These are phyloP conservation scores for Adelognathus sp. DNA, from an alignment of 2,888 invertebrate species.

Conservation along the genomic window DNA sequence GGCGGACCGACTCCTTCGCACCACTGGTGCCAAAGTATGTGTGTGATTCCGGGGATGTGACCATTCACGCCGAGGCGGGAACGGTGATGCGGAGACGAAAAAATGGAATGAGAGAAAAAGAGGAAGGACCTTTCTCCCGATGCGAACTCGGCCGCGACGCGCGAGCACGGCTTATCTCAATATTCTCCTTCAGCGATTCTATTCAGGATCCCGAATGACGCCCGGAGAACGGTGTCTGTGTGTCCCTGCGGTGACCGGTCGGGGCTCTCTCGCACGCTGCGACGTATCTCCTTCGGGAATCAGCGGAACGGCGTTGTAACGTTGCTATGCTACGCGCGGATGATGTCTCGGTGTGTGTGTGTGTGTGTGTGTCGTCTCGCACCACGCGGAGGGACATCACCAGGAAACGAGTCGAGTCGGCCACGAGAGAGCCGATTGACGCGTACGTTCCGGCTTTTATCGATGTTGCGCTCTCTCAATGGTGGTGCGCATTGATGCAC, in stretches of 20 bases:
- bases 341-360: no score
- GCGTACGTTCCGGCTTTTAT: constrained; percentile 46
- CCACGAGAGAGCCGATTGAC: constrained; percentile 38
- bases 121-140: constrained; percentile 16
- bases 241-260: constrained; percentile 45
- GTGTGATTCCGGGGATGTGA: constrained; percentile 33
- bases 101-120: constrained; percentile 23
- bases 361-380: constrained; percentile 35
- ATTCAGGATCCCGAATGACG: constrained; percentile 56
- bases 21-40: background rate
- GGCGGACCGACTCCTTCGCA: constrained; percentile 11
- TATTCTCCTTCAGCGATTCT: constrained; percentile 65
- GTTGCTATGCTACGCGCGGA: constrained; percentile 25
- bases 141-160: constrained; percentile 44
- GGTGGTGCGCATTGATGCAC: background rate
- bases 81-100: constrained; percentile 3
- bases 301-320: constrained; percentile 37
- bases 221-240: constrained; percentile 35
- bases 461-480: constrained; percentile 39
- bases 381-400: constrained; percentile 39
- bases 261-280: background rate
- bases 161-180: constrained; percentile 67
- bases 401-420: constrained; percentile 22
- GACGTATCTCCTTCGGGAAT: constrained; percentile 56
- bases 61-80: constrained; percentile 54